Evolutionary conservation across 2,888 invertebrate species (phyloP).

Genomic region (Chouioia cunea): DNA sequence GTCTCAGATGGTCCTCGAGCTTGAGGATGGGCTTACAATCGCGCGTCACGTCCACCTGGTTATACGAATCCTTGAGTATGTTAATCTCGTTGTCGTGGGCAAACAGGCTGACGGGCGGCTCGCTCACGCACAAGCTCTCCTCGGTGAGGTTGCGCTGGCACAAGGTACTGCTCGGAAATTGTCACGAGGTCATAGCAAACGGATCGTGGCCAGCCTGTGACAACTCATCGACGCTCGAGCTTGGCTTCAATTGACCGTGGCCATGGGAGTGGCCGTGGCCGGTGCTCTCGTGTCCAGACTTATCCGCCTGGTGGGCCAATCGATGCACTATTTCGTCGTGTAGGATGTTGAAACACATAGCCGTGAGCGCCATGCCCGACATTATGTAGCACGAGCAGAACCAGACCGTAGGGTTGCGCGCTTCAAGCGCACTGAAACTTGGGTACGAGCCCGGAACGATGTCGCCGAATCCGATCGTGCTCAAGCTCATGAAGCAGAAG

Average conservation of each 20-base stretch:
- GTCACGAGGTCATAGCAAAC: constrained; percentile 81
- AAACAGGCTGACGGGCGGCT: constrained; percentile 63
- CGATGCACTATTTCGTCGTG: constrained; percentile 90
- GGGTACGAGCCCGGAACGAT: constrained; percentile 81
- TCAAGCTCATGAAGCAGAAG: constrained; percentile 96
- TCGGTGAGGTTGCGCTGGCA: constrained; percentile 64
- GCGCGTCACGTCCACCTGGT: constrained; percentile 67
- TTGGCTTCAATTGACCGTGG: constrained; percentile 73
- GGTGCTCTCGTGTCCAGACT: too few relatives aligned
- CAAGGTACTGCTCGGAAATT: constrained; percentile 72
- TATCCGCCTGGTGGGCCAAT: constrained; percentile 75
- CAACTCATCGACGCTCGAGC: constrained; percentile 75
- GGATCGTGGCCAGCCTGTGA: constrained; percentile 70
- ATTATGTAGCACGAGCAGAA: constrained; percentile 90
- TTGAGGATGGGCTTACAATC: constrained; percentile 66
- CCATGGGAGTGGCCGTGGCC: constrained; percentile 5
- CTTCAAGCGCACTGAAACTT: constrained; percentile 73
- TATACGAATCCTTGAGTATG: constrained; percentile 66
- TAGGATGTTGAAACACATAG: constrained; percentile 91
- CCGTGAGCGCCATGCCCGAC: constrained; percentile 87
- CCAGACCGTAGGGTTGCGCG: constrained; percentile 81
- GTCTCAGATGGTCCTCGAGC: constrained; percentile 60
- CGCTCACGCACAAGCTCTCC: constrained; percentile 62
- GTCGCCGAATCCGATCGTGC: constrained; percentile 92
- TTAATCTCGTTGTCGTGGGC: constrained; percentile 67